Percentiles rank a stretch among this genome's conserved stretches.
phyloP scores from a whole-genome alignment of 1,140 invertebrate species.

The Pectinophora gossypiella region DNA sequence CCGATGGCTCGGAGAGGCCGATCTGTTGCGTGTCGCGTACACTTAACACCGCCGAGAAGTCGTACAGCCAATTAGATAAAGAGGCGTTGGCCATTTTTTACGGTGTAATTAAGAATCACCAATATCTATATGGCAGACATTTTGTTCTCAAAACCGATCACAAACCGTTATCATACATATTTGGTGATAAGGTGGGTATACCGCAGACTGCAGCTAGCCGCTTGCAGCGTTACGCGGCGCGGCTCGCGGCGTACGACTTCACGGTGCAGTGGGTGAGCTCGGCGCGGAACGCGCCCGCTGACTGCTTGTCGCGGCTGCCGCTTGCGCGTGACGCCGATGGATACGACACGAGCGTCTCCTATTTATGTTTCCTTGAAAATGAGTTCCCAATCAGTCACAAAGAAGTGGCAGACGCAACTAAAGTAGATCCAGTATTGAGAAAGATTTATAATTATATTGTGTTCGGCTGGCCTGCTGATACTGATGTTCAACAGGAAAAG shows the following conservation, averaged over 20 bases:
- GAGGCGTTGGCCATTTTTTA: slow-evolving; percentile 53
- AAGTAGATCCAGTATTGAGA: slow-evolving; percentile 16
- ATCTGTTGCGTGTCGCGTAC: slow-evolving; percentile 38
- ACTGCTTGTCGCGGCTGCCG: background rate
- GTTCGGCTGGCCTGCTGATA: slow-evolving; percentile 26
- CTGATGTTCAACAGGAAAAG: slow-evolving; percentile 19
- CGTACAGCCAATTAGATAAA: slow-evolving; percentile 70
- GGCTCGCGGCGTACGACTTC: background rate
- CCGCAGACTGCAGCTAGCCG: background rate
- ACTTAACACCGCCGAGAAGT: slow-evolving; percentile 49
- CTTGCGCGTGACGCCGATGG: background rate
- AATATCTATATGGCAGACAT: slow-evolving; percentile 66
- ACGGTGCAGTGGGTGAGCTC: background rate
- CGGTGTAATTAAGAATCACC: slow-evolving; percentile 65
- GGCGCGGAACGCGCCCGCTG: background rate
- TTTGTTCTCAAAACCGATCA: background rate
- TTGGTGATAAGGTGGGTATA: background rate
- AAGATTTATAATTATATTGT: slow-evolving; percentile 20
- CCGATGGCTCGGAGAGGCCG: slow-evolving; percentile 42
- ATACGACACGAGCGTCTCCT: background rate
- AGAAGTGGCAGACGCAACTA: slow-evolving; percentile 10
- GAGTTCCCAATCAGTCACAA: slow-evolving; percentile 12
- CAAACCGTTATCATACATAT: background rate
- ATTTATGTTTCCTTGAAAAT: slow-evolving; percentile 15
- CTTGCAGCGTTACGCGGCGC: background rate